A percentile compares a stretch with the other conserved stretches of the same genome.
phyloP scores from a whole-genome alignment of 1,140 invertebrate genomes.

The Heliconius eleuchia region DNA sequence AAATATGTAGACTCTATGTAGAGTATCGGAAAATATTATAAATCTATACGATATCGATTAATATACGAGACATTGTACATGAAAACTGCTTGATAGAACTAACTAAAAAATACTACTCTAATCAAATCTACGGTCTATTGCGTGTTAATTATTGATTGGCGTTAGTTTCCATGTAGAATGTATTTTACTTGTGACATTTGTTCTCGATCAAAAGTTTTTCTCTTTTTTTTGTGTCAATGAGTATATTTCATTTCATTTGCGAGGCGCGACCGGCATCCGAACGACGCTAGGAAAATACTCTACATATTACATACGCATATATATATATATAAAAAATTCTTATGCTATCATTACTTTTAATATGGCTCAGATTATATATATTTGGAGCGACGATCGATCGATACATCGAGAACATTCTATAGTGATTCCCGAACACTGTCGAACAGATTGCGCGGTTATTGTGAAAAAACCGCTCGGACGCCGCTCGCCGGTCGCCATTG shows the following conservation, averaged over 20 bases:
- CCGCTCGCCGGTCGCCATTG: slow-evolving; percentile 27
- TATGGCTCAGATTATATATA: slow-evolving; percentile 45
- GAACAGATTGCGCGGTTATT: not conserved
- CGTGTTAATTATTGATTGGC: not conserved
- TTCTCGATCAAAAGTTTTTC: slow-evolving; percentile 33
- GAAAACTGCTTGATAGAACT: slow-evolving; percentile 43
- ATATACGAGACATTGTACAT: slow-evolving; percentile 56
- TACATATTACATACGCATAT: slow-evolving; percentile 33
- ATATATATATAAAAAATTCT: slow-evolving; percentile 48
- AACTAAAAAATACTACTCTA: not conserved
- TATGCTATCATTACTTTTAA: slow-evolving; percentile 49
- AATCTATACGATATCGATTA: slow-evolving; percentile 57
- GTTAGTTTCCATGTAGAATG: slow-evolving; percentile 44
- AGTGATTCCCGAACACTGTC: not conserved
- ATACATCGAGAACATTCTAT: slow-evolving; percentile 7
- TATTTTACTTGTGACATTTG: slow-evolving; percentile 49
- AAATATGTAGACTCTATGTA: slow-evolving; percentile 75
- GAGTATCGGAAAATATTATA: slow-evolving; percentile 78
- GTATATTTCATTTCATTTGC: slow-evolving; percentile 46
- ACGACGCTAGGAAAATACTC: slow-evolving; percentile 49
- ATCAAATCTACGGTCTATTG: not conserved
- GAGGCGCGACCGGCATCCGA: slow-evolving; percentile 28
- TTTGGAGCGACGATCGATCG: slow-evolving; percentile 11
- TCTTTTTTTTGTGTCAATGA: slow-evolving; percentile 41
- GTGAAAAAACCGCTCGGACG: slow-evolving; percentile 37